A percentile compares a stretch with the other conserved stretches of the same genome.
Evolutionary conservation across 1,140 invertebrate species (phyloP).

Genomic region (Micrasema longulum): DNA sequence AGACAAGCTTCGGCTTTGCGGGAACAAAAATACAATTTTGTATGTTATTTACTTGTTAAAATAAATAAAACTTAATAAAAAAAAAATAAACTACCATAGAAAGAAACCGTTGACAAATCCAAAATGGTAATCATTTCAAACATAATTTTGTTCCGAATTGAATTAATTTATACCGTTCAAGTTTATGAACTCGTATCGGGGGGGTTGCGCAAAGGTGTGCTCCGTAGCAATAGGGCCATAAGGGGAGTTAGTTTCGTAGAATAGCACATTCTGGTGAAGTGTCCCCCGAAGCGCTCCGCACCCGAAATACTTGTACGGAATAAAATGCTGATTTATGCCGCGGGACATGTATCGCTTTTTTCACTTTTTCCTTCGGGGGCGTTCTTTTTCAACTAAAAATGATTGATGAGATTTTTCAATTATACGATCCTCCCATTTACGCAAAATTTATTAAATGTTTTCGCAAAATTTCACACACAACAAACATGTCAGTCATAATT

Average conservation of each 20-base stretch:
- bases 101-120: too few relatives aligned
- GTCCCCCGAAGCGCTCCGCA: slow-evolving; percentile 8
- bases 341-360: slow-evolving; percentile 49
- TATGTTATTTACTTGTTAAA: too few relatives aligned
- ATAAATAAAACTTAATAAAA: too few relatives aligned
- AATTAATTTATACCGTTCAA: too few relatives aligned
- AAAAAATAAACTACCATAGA: too few relatives aligned
- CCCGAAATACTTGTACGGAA: slow-evolving; percentile 30
- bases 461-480: slow-evolving; percentile 41
- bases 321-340: slow-evolving; percentile 54
- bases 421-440: slow-evolving; percentile 45
- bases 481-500: slow-evolving; percentile 43
- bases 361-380: slow-evolving; percentile 31
- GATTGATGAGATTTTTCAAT: slow-evolving; percentile 54
- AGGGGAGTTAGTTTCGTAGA: neutral
- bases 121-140: too few relatives aligned
- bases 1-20: too few relatives aligned
- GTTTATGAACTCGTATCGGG: neutral
- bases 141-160: too few relatives aligned
- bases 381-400: slow-evolving; percentile 48
- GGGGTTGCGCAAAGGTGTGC: neutral
- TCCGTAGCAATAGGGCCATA: neutral
- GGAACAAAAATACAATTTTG: too few relatives aligned
- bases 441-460: slow-evolving; percentile 42
- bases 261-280: slow-evolving; percentile 5